phyloP scores from a whole-genome alignment of 2,888 invertebrate species.

The Elmis aenea region DNA sequence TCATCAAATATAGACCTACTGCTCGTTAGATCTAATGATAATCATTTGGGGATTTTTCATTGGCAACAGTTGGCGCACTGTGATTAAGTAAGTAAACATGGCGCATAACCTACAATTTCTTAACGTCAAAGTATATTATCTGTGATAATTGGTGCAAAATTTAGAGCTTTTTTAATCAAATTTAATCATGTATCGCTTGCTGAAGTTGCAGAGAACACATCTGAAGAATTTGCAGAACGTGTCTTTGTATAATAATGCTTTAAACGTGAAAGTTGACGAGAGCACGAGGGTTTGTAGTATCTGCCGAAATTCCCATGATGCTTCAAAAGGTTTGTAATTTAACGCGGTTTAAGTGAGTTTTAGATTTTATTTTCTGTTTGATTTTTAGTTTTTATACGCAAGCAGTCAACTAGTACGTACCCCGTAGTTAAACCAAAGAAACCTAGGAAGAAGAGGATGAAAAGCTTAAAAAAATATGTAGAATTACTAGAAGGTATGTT shows the following conservation, averaged over 20 bases:
- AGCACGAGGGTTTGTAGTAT: constrained; percentile 33
- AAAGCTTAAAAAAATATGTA: constrained; percentile 25
- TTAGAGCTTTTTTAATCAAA: too few species aligned
- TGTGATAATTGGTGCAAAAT: too few species aligned
- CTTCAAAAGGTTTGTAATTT: constrained; percentile 25
- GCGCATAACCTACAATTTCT: too few species aligned
- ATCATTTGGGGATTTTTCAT: too few species aligned
- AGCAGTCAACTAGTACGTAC: constrained; percentile 35
- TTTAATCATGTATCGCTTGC: constrained; percentile 34
- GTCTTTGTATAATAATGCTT: constrained; percentile 28
- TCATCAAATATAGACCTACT: too few species aligned
- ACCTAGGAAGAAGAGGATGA: constrained; percentile 27
- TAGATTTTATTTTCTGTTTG: constrained; percentile 5
- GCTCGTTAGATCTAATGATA: too few species aligned
- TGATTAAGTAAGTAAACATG: too few species aligned
- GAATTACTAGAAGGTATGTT: constrained; percentile 32
- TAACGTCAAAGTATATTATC: too few species aligned
- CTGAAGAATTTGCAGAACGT: constrained; percentile 29
- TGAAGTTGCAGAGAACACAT: constrained; percentile 31
- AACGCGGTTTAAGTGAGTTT: too few species aligned
- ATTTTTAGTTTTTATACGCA: constrained; percentile 18
- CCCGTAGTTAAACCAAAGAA: constrained; percentile 28
- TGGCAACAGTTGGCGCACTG: too few species aligned
- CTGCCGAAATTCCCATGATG: constrained; percentile 37
- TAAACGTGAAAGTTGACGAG: constrained; percentile 8